Percentiles rank a stretch among this genome's conserved stretches.
Evolutionary conservation across 2,797 vertebrate species (phyloP).

Genomic region (Ceryle rudis): DNA sequence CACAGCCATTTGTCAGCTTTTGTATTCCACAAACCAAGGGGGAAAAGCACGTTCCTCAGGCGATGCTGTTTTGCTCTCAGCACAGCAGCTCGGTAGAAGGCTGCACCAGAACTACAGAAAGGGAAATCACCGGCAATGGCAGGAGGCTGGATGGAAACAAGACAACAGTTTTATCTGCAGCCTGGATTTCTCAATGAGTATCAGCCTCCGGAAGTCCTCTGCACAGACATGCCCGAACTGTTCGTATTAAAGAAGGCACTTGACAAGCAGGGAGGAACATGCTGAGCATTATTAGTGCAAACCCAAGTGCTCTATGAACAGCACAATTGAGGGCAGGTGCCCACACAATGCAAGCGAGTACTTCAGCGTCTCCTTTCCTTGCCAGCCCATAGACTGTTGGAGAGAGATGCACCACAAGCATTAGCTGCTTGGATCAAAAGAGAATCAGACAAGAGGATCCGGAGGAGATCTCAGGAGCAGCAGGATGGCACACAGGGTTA

Average conservation of each 20-base stretch:
- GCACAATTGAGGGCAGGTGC: constrained; percentile 59
- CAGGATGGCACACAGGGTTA: background rate
- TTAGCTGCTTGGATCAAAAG: background rate
- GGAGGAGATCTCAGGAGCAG: background rate
- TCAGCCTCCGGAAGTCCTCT: constrained; percentile 35
- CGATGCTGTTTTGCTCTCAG: background rate
- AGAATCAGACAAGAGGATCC: background rate
- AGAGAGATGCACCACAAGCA: constrained; percentile 15
- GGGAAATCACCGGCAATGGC: background rate
- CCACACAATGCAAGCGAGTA: constrained; percentile 39
- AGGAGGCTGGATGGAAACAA: constrained; percentile 15
- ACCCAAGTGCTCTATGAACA: background rate
- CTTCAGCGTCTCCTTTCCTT: constrained; percentile 22
- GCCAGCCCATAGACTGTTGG: constrained; percentile 18
- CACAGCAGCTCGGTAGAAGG: background rate
- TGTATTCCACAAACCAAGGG: background rate
- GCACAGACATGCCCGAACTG: background rate
- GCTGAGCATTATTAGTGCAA: constrained; percentile 28
- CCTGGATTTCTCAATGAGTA: background rate
- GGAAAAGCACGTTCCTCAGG: background rate
- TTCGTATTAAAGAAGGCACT: background rate
- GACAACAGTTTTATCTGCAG: constrained; percentile 16
- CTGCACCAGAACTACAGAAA: background rate
- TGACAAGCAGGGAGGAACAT: constrained; percentile 15
- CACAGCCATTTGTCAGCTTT: constrained; percentile 1